A percentile compares a stretch with the other conserved stretches of the same genome.
Evolutionary conservation across 2,113 vertebrate species (phyloP).

Genomic region (Phycodurus eques): DNA sequence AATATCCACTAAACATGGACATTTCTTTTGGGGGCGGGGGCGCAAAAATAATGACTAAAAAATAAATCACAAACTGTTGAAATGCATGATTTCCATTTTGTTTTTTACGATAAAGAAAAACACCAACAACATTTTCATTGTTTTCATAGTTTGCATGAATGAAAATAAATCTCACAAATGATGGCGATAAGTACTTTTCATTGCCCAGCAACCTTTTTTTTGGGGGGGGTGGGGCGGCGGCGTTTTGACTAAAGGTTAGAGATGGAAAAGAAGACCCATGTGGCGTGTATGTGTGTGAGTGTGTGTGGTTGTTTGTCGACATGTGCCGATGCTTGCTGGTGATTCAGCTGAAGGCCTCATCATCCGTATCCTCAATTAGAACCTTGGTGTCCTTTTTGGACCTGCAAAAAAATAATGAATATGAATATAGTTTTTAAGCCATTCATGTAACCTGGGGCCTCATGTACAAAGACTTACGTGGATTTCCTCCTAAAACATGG

Average conservation of each 20-base stretch:
- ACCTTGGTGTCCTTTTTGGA: conserved; percentile 95
- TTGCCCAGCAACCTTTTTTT: neutral
- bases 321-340: conserved; percentile 5
- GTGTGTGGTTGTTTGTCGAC: conserved; percentile 15
- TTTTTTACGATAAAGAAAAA: neutral
- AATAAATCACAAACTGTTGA: neutral
- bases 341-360: conserved; percentile 92
- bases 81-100: neutral
- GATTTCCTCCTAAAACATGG: too few relatives aligned
- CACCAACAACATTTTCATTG: neutral
- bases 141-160: neutral
- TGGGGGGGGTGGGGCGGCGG: too few relatives aligned
- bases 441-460: neutral
- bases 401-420: conserved; percentile 61
- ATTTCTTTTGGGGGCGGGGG: neutral
- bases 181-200: neutral
- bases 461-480: too few relatives aligned
- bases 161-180: neutral
- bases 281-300: conserved; percentile 28
- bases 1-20: neutral
- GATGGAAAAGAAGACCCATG: conserved; percentile 28
- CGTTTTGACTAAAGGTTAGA: conserved; percentile 5
- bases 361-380: conserved; percentile 96
- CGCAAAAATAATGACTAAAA: neutral
- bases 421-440: neutral